phyloP scores from a whole-genome alignment of 2,113 vertebrate genomes.

The Etheostoma cragini region DNA sequence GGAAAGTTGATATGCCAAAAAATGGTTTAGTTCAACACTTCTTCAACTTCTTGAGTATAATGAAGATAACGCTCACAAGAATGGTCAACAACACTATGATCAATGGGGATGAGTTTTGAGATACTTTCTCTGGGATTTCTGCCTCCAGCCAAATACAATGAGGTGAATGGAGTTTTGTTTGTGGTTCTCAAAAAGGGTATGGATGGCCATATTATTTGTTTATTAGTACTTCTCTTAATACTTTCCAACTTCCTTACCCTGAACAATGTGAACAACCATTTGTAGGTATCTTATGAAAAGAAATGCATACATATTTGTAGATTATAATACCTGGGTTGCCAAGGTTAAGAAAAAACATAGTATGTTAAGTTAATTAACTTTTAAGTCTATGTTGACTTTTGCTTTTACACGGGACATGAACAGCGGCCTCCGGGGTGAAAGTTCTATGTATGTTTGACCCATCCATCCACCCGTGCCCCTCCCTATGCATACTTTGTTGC shows the following conservation, averaged over 20 bases:
- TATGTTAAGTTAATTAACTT: too few species aligned
- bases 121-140: background rate
- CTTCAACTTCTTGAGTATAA: background rate
- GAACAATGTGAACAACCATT: too few species aligned
- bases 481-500: too few species aligned
- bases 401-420: too few species aligned
- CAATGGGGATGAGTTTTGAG: background rate
- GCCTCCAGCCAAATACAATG: background rate
- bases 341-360: too few species aligned
- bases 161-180: background rate
- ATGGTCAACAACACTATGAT: background rate
- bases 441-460: too few species aligned
- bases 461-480: too few species aligned
- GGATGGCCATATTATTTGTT: background rate
- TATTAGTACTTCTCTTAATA: background rate
- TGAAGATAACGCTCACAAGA: background rate
- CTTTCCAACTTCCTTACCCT: background rate
- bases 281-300: too few species aligned
- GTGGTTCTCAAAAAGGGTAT: background rate
- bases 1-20: background rate
- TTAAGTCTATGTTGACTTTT: too few species aligned
- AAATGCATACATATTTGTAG: too few species aligned
- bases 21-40: constrained; percentile 1
- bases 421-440: too few species aligned
- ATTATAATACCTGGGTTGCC: too few species aligned